These are phyloP conservation scores for Jaculus jaculus DNA, from an alignment of 2,113 vertebrate species.

Conservation along the genomic window DNA sequence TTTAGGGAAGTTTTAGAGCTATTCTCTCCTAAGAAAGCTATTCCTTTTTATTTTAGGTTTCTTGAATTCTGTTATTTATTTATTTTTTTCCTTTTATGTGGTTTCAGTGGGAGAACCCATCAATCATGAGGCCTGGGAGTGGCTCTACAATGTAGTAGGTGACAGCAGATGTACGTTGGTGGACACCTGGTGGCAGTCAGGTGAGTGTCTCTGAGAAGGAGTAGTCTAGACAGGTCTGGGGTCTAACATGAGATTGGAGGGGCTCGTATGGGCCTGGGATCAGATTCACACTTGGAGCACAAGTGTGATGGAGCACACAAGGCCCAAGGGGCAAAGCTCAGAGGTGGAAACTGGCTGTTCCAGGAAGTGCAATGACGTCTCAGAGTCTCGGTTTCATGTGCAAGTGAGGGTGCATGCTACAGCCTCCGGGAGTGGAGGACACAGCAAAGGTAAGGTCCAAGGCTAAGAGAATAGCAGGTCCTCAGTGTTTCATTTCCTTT, in stretches of 20 bases:
- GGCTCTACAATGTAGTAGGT: slow-evolving; percentile 93
- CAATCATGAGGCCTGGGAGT: slow-evolving; percentile 95
- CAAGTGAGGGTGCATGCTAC: not conserved
- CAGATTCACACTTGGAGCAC: not conserved
- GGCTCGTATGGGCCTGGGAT: not conserved
- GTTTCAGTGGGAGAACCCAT: slow-evolving; percentile 94
- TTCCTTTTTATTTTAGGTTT: not conserved
- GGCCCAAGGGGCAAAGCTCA: not conserved
- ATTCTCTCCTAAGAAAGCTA: not conserved
- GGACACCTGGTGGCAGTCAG: slow-evolving; percentile 98
- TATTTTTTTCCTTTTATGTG: slow-evolving; percentile 48
- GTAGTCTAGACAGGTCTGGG: not conserved
- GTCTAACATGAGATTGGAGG: not conserved
- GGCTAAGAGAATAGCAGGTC: not conserved
- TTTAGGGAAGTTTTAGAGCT: not conserved
- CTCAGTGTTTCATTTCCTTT: not conserved
- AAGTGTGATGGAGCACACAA: not conserved
- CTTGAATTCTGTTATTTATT: not conserved
- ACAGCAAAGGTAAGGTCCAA: too few species aligned
- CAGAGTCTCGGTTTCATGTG: not conserved
- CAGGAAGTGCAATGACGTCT: not conserved
- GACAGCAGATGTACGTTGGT: slow-evolving; percentile 91
- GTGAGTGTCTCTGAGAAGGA: slow-evolving; percentile 77
- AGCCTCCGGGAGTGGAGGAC: too few species aligned
- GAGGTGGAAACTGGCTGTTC: not conserved